Percentiles rank a stretch among this genome's conserved stretches.
These are phyloP conservation scores for Hyphantria cunea DNA, from an alignment of 1,140 invertebrate species.

Conservation along the genomic window DNA sequence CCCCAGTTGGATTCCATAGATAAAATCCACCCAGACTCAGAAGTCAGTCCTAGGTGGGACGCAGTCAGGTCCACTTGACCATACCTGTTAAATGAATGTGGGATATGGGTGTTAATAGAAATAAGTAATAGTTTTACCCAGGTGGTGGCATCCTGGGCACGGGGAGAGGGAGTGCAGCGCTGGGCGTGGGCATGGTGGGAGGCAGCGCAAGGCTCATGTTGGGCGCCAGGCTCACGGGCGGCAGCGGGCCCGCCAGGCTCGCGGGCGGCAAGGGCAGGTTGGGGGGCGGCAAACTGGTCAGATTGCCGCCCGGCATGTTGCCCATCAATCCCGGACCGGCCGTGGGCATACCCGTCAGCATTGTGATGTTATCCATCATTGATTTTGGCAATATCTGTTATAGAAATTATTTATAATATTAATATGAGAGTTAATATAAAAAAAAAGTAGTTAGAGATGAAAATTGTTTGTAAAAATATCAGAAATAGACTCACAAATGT, in stretches of 20 bases:
- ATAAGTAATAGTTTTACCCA: constrained; percentile 35
- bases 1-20: no score
- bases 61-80: no score
- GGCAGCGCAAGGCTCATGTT: neutral
- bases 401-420: neutral
- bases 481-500: no score
- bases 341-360: constrained; percentile 78
- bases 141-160: constrained; percentile 75
- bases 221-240: constrained; percentile 20
- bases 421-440: no score
- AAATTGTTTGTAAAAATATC: no score
- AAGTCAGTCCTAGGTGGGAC: no score
- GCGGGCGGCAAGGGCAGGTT: neutral
- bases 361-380: constrained; percentile 50
- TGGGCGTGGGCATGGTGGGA: constrained; percentile 8
- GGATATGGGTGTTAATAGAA: no score
- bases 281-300: neutral
- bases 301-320: constrained; percentile 81
- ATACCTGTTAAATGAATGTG: no score
- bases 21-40: no score
- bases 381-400: constrained; percentile 66
- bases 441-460: no score
- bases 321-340: constrained; percentile 57
- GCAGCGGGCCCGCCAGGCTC: constrained; percentile 4
- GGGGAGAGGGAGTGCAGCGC: constrained; percentile 74